A percentile compares a stretch with the other conserved stretches of the same genome.
Evolutionary conservation across 2,113 vertebrate genomes (phyloP).

Genomic region (Sprattus sprattus): DNA sequence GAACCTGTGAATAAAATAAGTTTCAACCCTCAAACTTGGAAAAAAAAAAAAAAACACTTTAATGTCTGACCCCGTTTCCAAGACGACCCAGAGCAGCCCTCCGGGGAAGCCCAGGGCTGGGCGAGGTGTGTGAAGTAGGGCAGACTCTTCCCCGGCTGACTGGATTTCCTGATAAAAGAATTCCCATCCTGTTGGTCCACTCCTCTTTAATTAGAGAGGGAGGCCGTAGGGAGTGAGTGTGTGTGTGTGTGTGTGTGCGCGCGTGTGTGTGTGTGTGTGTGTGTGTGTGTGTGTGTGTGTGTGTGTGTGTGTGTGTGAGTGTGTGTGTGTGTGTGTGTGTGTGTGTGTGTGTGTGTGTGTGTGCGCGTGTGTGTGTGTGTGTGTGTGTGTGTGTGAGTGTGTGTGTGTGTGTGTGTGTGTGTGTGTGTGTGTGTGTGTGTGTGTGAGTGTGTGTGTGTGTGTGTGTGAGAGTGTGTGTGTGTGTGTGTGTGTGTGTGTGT

Average conservation of each 20-base stretch:
- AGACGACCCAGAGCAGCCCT: not conserved
- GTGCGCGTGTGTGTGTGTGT: no score
- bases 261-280: no score
- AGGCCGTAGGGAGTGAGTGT: not conserved
- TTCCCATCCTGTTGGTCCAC: not conserved
- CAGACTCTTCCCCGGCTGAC: not conserved
- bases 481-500: no score
- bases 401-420: not conserved
- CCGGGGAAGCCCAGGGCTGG: not conserved
- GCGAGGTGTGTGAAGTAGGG: not conserved
- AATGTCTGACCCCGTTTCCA: not conserved
- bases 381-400: not conserved
- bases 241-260: no score
- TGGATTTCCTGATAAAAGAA: not conserved
- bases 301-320: no score
- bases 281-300: no score
- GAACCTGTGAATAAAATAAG: not conserved
- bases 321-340: no score
- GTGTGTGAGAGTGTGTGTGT: no score
- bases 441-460: no score
- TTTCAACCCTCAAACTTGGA: not conserved
- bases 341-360: no score
- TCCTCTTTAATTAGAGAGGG: not conserved
- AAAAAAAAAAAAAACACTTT: not conserved
- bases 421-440: no score